Base-by-base conservation (phyloP, 2,888 invertebrate genomes). In the Drosophila infuscata region DNA sequence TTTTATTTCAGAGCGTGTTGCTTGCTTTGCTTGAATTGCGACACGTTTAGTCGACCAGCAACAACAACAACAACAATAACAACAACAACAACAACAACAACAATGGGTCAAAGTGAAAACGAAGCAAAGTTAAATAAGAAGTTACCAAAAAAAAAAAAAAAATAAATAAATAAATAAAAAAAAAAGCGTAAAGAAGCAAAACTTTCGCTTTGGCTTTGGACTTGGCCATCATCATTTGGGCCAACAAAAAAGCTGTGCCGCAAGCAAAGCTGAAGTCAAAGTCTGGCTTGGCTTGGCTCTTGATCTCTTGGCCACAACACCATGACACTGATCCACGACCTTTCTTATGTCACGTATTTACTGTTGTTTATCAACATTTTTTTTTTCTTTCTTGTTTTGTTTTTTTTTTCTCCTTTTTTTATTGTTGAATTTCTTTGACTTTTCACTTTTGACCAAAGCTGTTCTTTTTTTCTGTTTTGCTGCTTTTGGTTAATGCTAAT, bases 201-300 rank as follows among this genome's bases (percentile, higher is more conserved):
- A 85, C 84, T 84, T 84, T 84, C 88, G 89, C 84, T 85, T 78
- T 73, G 81, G 81, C 89, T 85, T 88, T 85, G 89, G 89, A 81
- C 89, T 88, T 85, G 85, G 89, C 89, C 89, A 88, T 83, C 81
- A 75, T 33, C 71, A 64, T 33, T 58, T 70, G 65, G 62, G 54
- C 56, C 59, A 64, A 49, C 29, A 36, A 57, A 36, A 20, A 20
- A 53, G 17, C 30, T 30, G 30, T 30, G 30, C n/a, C 15, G 32
- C 20, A 30, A 11, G 12, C 38, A 52, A 33, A 52, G 57, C 41
- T 41, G 11, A 68, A 43, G 48, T 46, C 53, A 69, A 54, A 66
- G 57, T 38, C 62, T 43, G 54, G 61, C 71, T 57, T 57, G 80
- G 66, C 38, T 56, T 70, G 48, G 43, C 33, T 29, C 2, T 35